These are phyloP conservation scores for Tetrao urogallus DNA, from an alignment of 2,113 vertebrate species.

Conservation along the genomic window DNA sequence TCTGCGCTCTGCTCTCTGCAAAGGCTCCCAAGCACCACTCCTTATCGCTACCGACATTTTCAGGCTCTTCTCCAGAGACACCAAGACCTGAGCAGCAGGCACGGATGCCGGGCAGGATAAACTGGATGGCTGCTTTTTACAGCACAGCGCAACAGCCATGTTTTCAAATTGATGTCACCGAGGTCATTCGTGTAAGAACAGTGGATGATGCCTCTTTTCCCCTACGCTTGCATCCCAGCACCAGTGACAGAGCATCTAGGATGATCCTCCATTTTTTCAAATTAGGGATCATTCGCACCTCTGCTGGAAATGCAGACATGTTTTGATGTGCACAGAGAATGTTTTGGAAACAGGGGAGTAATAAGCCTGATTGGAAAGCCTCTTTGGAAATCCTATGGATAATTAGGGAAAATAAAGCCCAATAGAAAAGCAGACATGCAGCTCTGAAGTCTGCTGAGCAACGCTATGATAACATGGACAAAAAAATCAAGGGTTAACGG, in stretches of 20 bases:
- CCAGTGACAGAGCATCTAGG: not conserved
- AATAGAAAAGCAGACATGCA: not conserved
- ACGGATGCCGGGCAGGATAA: not conserved
- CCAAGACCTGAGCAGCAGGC: not conserved
- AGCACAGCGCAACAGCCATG: fast-evolving
- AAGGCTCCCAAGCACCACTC: not conserved
- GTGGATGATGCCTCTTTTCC: not conserved
- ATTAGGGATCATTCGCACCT: not conserved
- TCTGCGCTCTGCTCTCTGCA: not conserved
- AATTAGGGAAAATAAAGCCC: not conserved
- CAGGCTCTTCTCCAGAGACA: not conserved
- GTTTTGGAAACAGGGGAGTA: not conserved
- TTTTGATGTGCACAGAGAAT: not conserved
- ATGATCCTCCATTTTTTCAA: not conserved
- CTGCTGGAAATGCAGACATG: not conserved
- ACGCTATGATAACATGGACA: not conserved
- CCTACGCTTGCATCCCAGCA: not conserved
- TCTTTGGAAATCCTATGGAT: not conserved
- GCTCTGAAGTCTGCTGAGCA: not conserved
- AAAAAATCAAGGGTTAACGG: not conserved
- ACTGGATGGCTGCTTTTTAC: not conserved
- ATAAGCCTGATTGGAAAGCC: no score
- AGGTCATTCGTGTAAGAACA: not conserved
- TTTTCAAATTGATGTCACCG: not conserved
- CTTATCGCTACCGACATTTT: not conserved